Percentiles rank a stretch among this genome's conserved stretches.
Evolutionary conservation across 37 sponge, comb jelly and placozoan genomes (phyloP).

Genomic region (Sycon ciliatum): DNA sequence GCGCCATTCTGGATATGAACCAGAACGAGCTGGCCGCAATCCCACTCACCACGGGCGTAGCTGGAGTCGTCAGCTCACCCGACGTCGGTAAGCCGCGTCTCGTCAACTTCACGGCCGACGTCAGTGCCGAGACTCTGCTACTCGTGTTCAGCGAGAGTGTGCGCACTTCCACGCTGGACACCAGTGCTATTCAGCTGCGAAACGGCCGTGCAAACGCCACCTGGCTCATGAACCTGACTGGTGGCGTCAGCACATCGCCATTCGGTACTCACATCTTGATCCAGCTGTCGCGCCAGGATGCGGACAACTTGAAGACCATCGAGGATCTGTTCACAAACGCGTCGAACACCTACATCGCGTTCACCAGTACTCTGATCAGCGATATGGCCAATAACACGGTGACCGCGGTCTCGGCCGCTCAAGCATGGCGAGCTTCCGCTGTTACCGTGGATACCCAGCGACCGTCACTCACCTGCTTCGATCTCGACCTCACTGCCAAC

Average conservation of each 20-base stretch:
- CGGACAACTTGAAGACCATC: conserved; percentile 63
- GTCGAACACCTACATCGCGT: conserved; percentile 51
- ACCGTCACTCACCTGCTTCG: conserved; percentile 54
- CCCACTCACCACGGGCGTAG: conserved; percentile 25
- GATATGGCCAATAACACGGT: conserved; percentile 72
- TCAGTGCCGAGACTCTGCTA: conserved; percentile 49
- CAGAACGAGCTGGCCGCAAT: conserved; percentile 50
- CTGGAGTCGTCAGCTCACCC: too few species aligned
- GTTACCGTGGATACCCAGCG: conserved; percentile 41
- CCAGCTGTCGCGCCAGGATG: conserved; percentile 36
- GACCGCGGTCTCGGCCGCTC: neutral
- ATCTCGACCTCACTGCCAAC: conserved; percentile 56
- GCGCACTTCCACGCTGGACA: conserved; percentile 29
- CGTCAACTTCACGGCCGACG: conserved; percentile 48
- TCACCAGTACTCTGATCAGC: conserved; percentile 30
- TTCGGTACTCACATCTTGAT: too few species aligned
- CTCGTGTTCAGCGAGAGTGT: conserved; percentile 78
- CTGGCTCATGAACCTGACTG: too few species aligned
- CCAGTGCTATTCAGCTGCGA: neutral
- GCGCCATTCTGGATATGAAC: conserved; percentile 57
- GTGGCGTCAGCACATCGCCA: too few species aligned
- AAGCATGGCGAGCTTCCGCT: neutral
- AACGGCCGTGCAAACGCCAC: too few species aligned
- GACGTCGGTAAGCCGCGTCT: conserved; percentile 68
- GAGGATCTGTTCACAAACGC: conserved; percentile 34